phyloP scores from a whole-genome alignment of 2,113 vertebrate genomes.

The Spea bombifrons region DNA sequence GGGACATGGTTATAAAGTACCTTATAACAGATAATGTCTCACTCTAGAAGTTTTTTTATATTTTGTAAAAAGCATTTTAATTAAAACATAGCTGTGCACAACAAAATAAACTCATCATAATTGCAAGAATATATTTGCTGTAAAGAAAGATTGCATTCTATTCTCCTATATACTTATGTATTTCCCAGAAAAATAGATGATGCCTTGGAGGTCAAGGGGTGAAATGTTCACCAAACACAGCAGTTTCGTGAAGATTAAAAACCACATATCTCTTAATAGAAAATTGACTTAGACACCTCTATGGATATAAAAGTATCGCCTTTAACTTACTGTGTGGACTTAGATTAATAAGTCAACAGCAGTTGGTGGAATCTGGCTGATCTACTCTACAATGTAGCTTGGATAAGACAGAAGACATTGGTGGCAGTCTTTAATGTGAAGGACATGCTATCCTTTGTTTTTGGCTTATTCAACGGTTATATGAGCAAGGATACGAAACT shows the following conservation, averaged over 20 bases:
- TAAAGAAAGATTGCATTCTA: too few species aligned
- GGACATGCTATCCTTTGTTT: not conserved
- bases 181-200: not conserved
- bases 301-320: not conserved
- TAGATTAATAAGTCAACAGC: not conserved
- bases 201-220: not conserved
- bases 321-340: not conserved
- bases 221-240: not conserved
- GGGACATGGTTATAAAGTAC: too few species aligned
- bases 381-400: not conserved
- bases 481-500: not conserved
- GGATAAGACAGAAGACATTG: not conserved
- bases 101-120: too few species aligned
- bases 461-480: not conserved
- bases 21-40: too few species aligned
- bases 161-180: too few species aligned
- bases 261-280: not conserved
- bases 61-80: too few species aligned
- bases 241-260: not conserved
- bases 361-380: not conserved
- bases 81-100: too few species aligned
- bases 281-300: not conserved
- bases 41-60: too few species aligned
- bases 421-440: not conserved
- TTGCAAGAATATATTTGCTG: too few species aligned